Evolutionary conservation across 53 echinoderm and acorn worm genomes (phyloP), one percentile per base, ranked within the genome.

Genomic region (Zoroaster sp.): DNA sequence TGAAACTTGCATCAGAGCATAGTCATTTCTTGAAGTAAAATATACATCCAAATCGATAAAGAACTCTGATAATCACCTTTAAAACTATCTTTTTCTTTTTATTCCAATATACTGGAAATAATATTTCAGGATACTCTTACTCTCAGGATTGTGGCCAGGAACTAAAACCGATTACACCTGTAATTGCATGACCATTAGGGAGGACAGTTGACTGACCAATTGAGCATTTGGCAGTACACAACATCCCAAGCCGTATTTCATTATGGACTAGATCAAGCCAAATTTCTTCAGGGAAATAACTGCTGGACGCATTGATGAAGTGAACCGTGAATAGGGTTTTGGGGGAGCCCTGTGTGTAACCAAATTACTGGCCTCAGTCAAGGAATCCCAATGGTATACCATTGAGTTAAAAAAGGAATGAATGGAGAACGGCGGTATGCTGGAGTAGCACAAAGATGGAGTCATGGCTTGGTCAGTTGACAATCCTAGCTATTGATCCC

Each of bases 251-350:
- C 30, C 11, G 35, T 37, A 35, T 52, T 52, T 78, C 53, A 55
- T 78, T 78, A 78, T 17, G 14, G 78, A 36, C 32, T 35, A 17
- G 34, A 78, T 76, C 76, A n/a, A 25, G 34, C 45, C 45, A 34
- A 45, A 76, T 76, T 76, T 76, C 76, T 47, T 76, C 34, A 45
- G 76, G 76, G 76, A 79, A 55, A 79, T 63, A 38, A 55, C 23
- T 17, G 17, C 38, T 35, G 18, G 18, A 35, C 7, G 35, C 28
- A 2, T 3, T 4, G 63, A 28, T 59, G 63, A 59, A 59, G 28
- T 28, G 63, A 59, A 25, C 23, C 63, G 11, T 28, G 28, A 59
- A 59, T 28, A 59, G 30, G 55, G 28, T 59, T 59, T 59, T 21
- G 63, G 63, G 21, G 30, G 25, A 59, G 11, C 30, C n/a, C 30